Evolutionary conservation across 2,888 invertebrate genomes (phyloP), one percentile per base, ranked within the genome.

Genomic region (Euclidia mi): DNA sequence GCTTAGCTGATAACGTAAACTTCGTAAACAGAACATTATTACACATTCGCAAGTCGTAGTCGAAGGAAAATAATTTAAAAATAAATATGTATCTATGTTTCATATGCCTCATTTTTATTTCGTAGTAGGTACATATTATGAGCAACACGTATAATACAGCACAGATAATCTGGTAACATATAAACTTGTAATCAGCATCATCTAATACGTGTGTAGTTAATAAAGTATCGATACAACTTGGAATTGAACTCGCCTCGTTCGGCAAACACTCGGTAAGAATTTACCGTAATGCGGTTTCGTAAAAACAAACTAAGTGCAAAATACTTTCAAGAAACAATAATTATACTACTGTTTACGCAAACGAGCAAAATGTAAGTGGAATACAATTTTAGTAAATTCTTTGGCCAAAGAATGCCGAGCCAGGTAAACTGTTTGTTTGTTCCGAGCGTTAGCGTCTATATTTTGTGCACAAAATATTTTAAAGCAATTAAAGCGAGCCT

Each of bases 221-320:
- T 12, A 34, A 34, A 34, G 1, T 34, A 34, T 15, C 9, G 34
- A 34, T 25, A 14, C 34, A 3, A 34, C 34, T 14, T 7, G 3
- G 1, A 34, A 15, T 14, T 80, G 89, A 4, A 92, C 92, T 0
- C 89, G 88, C 53, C 82, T 92, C 65, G 79, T 91, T 4, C 88
- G 90, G 71, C 85, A 94, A 43, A 92, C 89, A 12, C 92, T 94
- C 4, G 84, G n/a, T 31, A 34, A 84, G 41, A 59, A 55, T 42
- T 47, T 50, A 15, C 28, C 31, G 20, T 43, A 43, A 43, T 43
- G 43, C 18, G 48, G 91, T 31, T 31, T 92, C 53, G 58, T 68
- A 28, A 34, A 38, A 37, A 50, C 12, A 11, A 18, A 12, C 6
- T 10, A 9, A 29, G 28, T 20, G 25, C 15, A 25, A 52, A 45